A percentile compares a stretch with the other conserved stretches of the same genome.
phyloP scores from a whole-genome alignment of 2,888 invertebrate genomes.

The Mechanitis mazaeus region DNA sequence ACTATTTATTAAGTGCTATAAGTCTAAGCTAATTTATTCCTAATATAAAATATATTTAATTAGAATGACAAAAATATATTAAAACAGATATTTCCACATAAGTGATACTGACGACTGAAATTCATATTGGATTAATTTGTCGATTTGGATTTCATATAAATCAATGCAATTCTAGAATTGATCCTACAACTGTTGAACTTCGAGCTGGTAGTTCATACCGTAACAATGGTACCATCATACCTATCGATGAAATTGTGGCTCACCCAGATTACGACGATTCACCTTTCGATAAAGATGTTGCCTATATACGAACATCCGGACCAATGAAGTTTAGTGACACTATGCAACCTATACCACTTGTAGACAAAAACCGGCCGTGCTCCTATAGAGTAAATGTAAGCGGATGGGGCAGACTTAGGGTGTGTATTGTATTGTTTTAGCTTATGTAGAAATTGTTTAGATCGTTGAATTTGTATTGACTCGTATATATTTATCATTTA shows the following conservation, averaged over 20 bases:
- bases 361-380: conserved; percentile 38
- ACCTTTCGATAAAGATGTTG: conserved; percentile 62
- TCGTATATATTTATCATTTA: too few relatives aligned
- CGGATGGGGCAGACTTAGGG: conserved; percentile 64
- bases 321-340: conserved; percentile 52
- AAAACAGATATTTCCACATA: too few relatives aligned
- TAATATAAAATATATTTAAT: too few relatives aligned
- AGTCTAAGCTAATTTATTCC: too few relatives aligned
- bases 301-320: conserved; percentile 56
- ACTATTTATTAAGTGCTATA: too few relatives aligned
- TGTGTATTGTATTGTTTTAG: conserved; percentile 24
- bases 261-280: conserved; percentile 60
- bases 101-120: too few relatives aligned
- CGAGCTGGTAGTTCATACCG: conserved; percentile 66
- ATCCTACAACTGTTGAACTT: conserved; percentile 55
- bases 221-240: conserved; percentile 61
- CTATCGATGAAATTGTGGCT: conserved; percentile 56
- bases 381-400: conserved; percentile 48
- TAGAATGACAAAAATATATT: too few relatives aligned
- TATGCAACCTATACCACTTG: conserved; percentile 50
- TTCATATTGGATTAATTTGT: too few relatives aligned
- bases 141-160: too few relatives aligned
- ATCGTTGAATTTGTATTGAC: too few relatives aligned
- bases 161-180: conserved; percentile 44
- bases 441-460: too few relatives aligned